Base-by-base conservation (phyloP, 2,888 invertebrate genomes). In the Pilophorus perplexus region DNA sequence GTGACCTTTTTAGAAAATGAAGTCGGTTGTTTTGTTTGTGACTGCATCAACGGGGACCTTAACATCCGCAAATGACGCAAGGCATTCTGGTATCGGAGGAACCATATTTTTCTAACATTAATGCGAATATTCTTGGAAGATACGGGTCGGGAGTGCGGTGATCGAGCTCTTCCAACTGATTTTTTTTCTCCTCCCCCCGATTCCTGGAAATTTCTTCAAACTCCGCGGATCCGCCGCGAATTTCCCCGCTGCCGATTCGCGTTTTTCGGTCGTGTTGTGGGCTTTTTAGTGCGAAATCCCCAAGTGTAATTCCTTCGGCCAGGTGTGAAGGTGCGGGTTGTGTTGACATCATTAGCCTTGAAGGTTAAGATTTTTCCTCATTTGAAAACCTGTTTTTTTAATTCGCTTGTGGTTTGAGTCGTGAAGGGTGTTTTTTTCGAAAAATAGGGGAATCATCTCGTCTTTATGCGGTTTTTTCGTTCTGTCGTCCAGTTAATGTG, bases 51-150 rank as follows among this genome's bases (percentile, higher is more conserved):
- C 14, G 44, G 60, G 60, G 42, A 54, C 67, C 70, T 72, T 71
- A 70, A 72, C 71, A 70, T 71, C 72, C 71, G 71, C 71, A 72
- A 72, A 72, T 68, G 71, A 71, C 71, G 71, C 72, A 72, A 72
- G 69, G 72, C 70, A 69, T 69, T 71, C 71, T 71, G 68, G 71
- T 71, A 57, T 65, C 67, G 46, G n/a, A 48, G 70, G 70, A 70
- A 71, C 70, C 69, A 70, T 72, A 71, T 72, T 72, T 71, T 70
- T 71, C 71, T 67, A 65, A 69, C 67, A 69, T 68, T 68, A 71
- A 69, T 68, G 71, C 70, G 68, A 68, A 71, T 70, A 69, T 69
- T 40, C 48, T 62, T 37, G 18, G 16, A n/a, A 64, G 60, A 27
- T 28, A 52, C 64, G 64, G 48, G 37, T 64, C 42, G 54, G 20